These are phyloP conservation scores for Drosophila funebris DNA, from an alignment of 1,140 invertebrate species.

Conservation along the genomic window DNA sequence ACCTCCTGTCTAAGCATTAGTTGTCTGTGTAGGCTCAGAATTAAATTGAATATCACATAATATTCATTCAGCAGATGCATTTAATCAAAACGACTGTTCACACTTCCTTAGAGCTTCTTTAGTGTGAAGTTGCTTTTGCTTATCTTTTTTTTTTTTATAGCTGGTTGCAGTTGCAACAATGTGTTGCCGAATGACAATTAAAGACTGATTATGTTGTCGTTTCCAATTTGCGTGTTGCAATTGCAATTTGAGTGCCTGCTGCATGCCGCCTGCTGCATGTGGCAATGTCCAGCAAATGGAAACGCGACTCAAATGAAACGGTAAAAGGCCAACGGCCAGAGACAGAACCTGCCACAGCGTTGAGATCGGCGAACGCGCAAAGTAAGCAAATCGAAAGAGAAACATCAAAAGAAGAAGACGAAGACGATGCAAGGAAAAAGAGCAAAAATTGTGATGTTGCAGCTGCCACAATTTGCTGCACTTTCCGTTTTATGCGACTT, in stretches of 20 bases:
- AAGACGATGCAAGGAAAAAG: slow-evolving; percentile 24
- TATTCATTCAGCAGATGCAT: too few species aligned
- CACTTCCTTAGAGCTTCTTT: too few species aligned
- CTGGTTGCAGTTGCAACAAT: slow-evolving; percentile 26
- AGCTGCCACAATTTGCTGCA: slow-evolving; percentile 82
- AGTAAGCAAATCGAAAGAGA: slow-evolving; percentile 5
- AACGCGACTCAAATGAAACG: slow-evolving; percentile 49
- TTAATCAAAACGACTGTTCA: too few species aligned
- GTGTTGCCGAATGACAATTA: slow-evolving; percentile 69
- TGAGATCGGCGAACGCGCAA: slow-evolving; percentile 29
- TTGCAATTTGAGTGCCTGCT: slow-evolving; percentile 33
- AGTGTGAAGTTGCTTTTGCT: neutral
- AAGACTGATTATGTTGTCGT: slow-evolving; percentile 77
- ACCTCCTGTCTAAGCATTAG: too few species aligned
- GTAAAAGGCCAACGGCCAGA: slow-evolving; percentile 64
- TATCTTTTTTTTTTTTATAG: too few species aligned
- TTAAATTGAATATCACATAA: too few species aligned
- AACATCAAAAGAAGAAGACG: slow-evolving; percentile 31
- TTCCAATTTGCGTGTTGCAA: slow-evolving; percentile 73
- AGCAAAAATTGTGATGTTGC: slow-evolving; percentile 76
- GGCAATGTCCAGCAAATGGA: slow-evolving; percentile 25
- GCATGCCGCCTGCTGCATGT: neutral
- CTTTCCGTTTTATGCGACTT: slow-evolving; percentile 80
- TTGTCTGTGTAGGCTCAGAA: too few species aligned
- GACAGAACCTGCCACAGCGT: slow-evolving; percentile 32